Base-by-base conservation (phyloP, 2,797 vertebrate species). In the Labeo calbasu region DNA sequence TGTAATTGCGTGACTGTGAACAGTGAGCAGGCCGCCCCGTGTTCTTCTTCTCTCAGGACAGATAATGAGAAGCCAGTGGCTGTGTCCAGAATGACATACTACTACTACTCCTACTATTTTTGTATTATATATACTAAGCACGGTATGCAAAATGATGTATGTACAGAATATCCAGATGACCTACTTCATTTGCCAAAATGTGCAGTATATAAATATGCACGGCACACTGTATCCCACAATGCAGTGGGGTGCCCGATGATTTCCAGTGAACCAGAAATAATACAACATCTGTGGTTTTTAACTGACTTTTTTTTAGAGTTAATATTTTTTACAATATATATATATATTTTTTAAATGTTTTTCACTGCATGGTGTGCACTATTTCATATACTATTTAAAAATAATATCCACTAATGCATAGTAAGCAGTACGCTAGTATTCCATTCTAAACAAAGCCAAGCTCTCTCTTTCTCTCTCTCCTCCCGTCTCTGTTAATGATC, bases 1-100 rank as follows among this genome's bases (percentile, higher is more conserved):
- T 75, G 81, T 46, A 87, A 72, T 91, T 88, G 90, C 88, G 84
- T 93, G 93, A 92, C 91, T 88, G 87, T 89, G 78, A 82, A 83
- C 48, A 57, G 65, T 59, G 70, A 80, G 69, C 76, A 48, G 85
- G 78, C 83, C 88, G 55, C 80, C 86, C 84, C 86, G 73, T 87
- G 84, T 89, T 88, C 86, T 87, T 79, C 85, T 86, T 86, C 86
- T 90, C 50, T 40, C 68, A 89, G 85, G 88, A 87, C 61, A 50
- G 89, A 88, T 91, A 92, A 90, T 91, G 91, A 87, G 91, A 82
- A 13, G 53, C 66, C 70, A 81, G 23, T 68, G 69, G 8, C 46
- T 28, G 23, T 17, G 15, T 72, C 25, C 70, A 77, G 36, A 77
- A 77, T 48, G 40, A 77, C 76, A 63, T 17, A 78, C 53, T 48